phyloP scores from a whole-genome alignment of 2,797 vertebrate species.

The Megaceryle alcyon region DNA sequence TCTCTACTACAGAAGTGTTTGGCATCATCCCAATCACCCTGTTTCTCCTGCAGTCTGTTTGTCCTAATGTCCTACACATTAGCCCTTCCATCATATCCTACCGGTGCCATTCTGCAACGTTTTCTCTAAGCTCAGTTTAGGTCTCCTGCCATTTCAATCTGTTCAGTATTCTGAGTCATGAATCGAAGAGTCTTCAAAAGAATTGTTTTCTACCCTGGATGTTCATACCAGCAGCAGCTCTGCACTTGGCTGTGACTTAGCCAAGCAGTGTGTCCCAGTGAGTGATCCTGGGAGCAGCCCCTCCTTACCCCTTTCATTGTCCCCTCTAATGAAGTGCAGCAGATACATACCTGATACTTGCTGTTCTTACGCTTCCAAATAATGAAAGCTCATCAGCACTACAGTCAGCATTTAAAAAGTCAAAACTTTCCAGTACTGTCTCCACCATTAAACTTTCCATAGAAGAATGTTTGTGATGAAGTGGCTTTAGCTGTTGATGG shows the following conservation, averaged over 20 bases:
- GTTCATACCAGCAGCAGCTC: neutral
- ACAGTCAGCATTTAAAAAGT: slow-evolving; percentile 89
- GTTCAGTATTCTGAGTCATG: neutral
- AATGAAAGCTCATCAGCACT: slow-evolving; percentile 82
- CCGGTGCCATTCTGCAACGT: neutral
- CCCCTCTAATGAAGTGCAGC: neutral
- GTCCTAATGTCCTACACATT: neutral
- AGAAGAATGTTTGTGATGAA: slow-evolving; percentile 74
- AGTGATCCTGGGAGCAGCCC: neutral
- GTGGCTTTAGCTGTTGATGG: slow-evolving; percentile 48
- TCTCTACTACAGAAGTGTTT: neutral
- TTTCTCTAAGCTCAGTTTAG: neutral
- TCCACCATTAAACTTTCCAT: slow-evolving; percentile 89
- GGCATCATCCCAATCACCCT: neutral
- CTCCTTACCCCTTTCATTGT: neutral
- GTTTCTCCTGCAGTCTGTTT: neutral
- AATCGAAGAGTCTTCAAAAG: neutral
- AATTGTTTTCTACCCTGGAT: neutral
- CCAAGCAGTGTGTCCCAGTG: accelerated
- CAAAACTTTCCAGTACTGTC: slow-evolving; percentile 91
- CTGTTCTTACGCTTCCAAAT: slow-evolving; percentile 82
- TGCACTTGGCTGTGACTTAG: neutral
- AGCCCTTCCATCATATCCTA: neutral
- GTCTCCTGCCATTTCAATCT: neutral
- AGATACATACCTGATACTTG: slow-evolving; percentile 80